Evolutionary conservation across 2,797 vertebrate genomes (phyloP).

Genomic region (Protonibea diacanthus): DNA sequence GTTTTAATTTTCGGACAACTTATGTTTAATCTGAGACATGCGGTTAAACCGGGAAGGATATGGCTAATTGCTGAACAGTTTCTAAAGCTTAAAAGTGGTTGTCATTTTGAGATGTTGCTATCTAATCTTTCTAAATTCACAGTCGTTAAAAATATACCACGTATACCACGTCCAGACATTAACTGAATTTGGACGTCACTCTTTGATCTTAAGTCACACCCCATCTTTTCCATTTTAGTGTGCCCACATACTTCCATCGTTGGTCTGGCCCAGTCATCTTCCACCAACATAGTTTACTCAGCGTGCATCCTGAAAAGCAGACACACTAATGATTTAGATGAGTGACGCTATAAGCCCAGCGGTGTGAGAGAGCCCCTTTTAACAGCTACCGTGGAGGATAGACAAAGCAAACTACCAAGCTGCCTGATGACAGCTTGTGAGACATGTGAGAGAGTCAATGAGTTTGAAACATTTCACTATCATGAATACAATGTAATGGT

Average conservation of each 20-base stretch:
- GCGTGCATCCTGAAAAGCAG: conserved; percentile 81
- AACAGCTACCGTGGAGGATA: conserved; percentile 73
- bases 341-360: conserved; percentile 77
- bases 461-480: conserved; percentile 35
- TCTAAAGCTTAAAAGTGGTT: background rate
- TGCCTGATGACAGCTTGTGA: conserved; percentile 46
- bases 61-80: conserved; percentile 12
- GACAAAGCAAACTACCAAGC: conserved; percentile 73
- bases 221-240: conserved; percentile 55
- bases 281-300: conserved; percentile 71
- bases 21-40: background rate
- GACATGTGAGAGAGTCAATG: conserved; percentile 13
- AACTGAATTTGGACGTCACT: background rate
- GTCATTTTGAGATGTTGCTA: background rate
- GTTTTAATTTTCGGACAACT: conserved; percentile 11
- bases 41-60: background rate
- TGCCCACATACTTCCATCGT: conserved; percentile 7
- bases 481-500: background rate
- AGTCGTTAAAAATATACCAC: background rate
- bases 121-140: background rate
- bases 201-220: conserved; percentile 46
- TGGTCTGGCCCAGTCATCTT: conserved; percentile 37
- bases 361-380: conserved; percentile 71
- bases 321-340: conserved; percentile 80
- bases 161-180: background rate